These are phyloP conservation scores for Phrynosoma blainvillii DNA, from an alignment of 2,113 vertebrate genomes.

Conservation along the genomic window DNA sequence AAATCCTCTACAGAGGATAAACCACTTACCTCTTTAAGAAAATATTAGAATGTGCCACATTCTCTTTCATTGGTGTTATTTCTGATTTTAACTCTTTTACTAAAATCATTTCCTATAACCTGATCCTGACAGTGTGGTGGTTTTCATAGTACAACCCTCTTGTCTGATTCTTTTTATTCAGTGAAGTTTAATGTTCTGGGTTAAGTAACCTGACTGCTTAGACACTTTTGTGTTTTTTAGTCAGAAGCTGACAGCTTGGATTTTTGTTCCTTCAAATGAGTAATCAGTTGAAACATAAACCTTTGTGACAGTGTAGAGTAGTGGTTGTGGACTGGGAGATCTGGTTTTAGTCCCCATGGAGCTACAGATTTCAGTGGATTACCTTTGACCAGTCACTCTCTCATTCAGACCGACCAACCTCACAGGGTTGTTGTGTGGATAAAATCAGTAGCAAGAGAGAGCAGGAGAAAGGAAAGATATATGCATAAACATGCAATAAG, in stretches of 20 bases:
- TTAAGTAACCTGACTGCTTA: background rate
- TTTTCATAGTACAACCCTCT: background rate
- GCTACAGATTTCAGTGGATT: too few relatives aligned
- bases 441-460: too few relatives aligned
- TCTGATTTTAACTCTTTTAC: constrained; percentile 21
- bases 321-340: too few relatives aligned
- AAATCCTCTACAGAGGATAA: constrained; percentile 21
- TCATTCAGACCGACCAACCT: too few relatives aligned
- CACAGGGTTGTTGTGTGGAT: too few relatives aligned
- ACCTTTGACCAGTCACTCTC: too few relatives aligned
- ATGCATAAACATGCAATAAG: too few relatives aligned
- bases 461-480: too few relatives aligned
- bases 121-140: background rate
- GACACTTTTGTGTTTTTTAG: background rate
- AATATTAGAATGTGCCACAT: background rate
- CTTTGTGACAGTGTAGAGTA: background rate
- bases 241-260: background rate
- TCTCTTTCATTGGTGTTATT: constrained; percentile 37
- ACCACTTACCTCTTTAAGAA: constrained; percentile 4
- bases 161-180: background rate
- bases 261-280: background rate
- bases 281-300: background rate
- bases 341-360: too few relatives aligned
- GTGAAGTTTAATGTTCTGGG: background rate
- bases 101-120: background rate